These are phyloP conservation scores for Mesochorus sp. DNA, from an alignment of 2,888 invertebrate species.

Conservation along the genomic window DNA sequence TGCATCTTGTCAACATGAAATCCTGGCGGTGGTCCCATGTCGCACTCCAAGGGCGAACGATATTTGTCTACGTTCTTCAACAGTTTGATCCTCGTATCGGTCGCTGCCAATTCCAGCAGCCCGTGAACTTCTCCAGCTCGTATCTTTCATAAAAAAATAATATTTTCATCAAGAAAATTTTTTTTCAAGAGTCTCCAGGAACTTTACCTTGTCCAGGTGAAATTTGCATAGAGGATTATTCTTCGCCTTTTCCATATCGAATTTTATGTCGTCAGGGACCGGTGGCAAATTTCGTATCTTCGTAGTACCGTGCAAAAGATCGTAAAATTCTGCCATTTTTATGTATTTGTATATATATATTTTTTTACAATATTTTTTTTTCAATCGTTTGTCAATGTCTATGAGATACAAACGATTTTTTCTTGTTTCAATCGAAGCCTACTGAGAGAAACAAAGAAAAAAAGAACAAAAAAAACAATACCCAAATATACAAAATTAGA, in stretches of 20 bases:
- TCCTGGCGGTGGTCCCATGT: constrained; percentile 60
- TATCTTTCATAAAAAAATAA: constrained; percentile 52
- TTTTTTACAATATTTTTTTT: not conserved
- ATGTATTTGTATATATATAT: no score
- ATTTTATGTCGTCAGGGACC: constrained; percentile 53
- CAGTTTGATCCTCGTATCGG: constrained; percentile 58
- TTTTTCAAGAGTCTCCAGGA: not conserved
- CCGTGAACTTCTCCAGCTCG: constrained; percentile 62
- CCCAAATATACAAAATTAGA: not conserved
- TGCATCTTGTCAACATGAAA: constrained; percentile 70
- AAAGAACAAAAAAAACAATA: no score
- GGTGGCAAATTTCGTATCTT: constrained; percentile 52
- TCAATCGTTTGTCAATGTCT: not conserved
- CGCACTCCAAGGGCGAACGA: constrained; percentile 54
- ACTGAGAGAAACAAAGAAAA: not conserved
- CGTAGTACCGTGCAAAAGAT: constrained; percentile 30
- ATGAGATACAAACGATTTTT: not conserved
- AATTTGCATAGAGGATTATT: constrained; percentile 62
- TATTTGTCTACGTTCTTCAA: constrained; percentile 54
- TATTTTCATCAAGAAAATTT: not conserved
- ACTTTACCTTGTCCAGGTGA: constrained; percentile 66
- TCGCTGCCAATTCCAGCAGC: constrained; percentile 62
- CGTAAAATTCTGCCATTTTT: constrained; percentile 56
- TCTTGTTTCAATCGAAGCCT: not conserved
- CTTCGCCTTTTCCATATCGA: constrained; percentile 50